Evolutionary conservation across 2,113 vertebrate genomes (phyloP).

Genomic region (Piaya cayana): DNA sequence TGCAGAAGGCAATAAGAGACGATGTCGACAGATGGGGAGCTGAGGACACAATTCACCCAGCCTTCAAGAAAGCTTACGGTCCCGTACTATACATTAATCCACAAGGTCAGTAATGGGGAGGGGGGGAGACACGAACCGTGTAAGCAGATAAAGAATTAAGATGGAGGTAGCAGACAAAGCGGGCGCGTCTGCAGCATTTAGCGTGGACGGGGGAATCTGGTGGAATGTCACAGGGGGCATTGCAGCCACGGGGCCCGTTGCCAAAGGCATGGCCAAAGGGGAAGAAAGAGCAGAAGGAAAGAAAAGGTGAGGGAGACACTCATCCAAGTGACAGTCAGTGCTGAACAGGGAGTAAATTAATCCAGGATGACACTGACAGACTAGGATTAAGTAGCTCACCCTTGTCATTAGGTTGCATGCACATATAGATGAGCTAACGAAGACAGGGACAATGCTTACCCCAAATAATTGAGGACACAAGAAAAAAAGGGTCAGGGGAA

Average conservation of each 20-base stretch:
- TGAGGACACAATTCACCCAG: constrained; percentile 71
- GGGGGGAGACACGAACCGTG: constrained; percentile 6
- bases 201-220: background rate
- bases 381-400: constrained; percentile 69
- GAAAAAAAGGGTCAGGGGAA: constrained; percentile 40
- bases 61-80: constrained; percentile 72
- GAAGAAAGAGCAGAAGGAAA: constrained; percentile 14
- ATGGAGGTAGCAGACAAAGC: constrained; percentile 66
- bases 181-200: constrained; percentile 12
- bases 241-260: background rate
- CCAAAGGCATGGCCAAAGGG: background rate
- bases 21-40: constrained; percentile 70
- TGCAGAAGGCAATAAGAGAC: constrained; percentile 53
- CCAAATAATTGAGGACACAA: constrained; percentile 55
- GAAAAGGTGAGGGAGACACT: constrained; percentile 39
- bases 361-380: constrained; percentile 65
- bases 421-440: constrained; percentile 55
- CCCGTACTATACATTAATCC: constrained; percentile 69
- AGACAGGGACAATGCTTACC: constrained; percentile 60
- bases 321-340: constrained; percentile 32
- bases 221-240: constrained; percentile 56
- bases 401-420: constrained; percentile 58
- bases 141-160: constrained; percentile 70
- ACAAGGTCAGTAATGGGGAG: constrained; percentile 64
- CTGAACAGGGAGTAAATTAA: constrained; percentile 62